These are phyloP conservation scores for Phyllostomus hastatus DNA, from an alignment of 2,113 vertebrate genomes.

Conservation along the genomic window DNA sequence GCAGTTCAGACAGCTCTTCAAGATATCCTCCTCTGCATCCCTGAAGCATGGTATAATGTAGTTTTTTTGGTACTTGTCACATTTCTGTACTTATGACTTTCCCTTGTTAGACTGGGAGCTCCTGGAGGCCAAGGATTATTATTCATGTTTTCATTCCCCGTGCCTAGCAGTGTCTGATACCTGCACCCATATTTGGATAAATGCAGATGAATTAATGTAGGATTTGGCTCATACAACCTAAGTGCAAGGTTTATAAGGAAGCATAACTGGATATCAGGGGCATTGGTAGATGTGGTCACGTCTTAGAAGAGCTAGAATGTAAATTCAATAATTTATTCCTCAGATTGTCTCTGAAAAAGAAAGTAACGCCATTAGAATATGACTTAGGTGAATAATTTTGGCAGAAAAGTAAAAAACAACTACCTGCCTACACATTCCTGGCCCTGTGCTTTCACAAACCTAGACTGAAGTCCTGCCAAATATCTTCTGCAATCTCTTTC, in stretches of 20 bases:
- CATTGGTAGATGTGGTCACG: not conserved
- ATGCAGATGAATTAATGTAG: not conserved
- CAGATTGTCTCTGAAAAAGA: not conserved
- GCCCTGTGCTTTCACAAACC: not conserved
- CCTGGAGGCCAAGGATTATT: not conserved
- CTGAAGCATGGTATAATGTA: not conserved
- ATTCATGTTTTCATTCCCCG: not conserved
- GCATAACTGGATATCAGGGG: not conserved
- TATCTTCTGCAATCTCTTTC: rapidly evolving
- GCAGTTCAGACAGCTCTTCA: not conserved
- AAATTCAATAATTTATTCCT: not conserved
- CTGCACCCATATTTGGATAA: not conserved
- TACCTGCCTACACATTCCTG: not conserved
- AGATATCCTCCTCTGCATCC: not conserved
- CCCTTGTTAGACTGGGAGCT: not conserved
- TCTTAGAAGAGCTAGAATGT: not conserved
- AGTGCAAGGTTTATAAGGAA: not conserved
- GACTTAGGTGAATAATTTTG: not conserved
- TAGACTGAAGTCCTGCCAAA: not conserved
- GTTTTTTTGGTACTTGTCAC: not conserved
- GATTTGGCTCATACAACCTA: not conserved
- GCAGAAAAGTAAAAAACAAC: not conserved
- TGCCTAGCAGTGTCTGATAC: not conserved
- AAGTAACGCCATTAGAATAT: not conserved
- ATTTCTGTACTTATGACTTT: not conserved